Conservation (phyloP, 2,113 vertebrate species). For the Gasterosteus nipponicus region DNA sequence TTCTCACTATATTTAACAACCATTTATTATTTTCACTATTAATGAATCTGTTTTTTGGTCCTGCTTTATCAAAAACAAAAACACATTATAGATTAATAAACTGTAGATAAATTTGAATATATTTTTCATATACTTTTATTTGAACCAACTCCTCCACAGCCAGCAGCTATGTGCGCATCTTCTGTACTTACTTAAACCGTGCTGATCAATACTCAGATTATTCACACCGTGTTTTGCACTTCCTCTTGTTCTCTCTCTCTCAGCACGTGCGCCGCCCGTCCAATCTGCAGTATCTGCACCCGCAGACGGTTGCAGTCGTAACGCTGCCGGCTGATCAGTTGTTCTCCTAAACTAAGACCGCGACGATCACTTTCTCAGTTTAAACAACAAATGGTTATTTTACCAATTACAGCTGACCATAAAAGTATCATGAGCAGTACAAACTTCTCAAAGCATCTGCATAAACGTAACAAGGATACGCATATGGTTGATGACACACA, state of each 20-base stretch:
- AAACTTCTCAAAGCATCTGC: slow-evolving; percentile 54
- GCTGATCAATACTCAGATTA: background rate
- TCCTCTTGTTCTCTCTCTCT: slow-evolving; percentile 8
- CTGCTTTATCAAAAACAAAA: background rate
- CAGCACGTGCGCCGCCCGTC: background rate
- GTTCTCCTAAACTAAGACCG: slow-evolving; percentile 21
- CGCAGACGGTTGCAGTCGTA: background rate
- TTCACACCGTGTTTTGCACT: background rate
- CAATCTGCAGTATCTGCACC: slow-evolving; percentile 14
- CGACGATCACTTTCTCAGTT: slow-evolving; percentile 17
- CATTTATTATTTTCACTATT: background rate
- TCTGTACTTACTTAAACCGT: background rate
- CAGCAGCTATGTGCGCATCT: background rate
- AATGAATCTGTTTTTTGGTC: background rate
- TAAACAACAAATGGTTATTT: slow-evolving; percentile 27
- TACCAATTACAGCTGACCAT: slow-evolving; percentile 4
- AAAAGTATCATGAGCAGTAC: slow-evolving; percentile 13
- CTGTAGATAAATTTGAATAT: no score
- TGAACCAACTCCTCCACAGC: background rate
- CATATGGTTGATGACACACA: background rate
- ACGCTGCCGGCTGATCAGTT: background rate
- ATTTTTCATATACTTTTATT: background rate
- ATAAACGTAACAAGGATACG: slow-evolving; percentile 40
- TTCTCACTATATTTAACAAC: background rate
- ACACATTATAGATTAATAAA: background rate